Evolutionary conservation across 2,888 invertebrate genomes (phyloP), one percentile per base, ranked within the genome.

Genomic region (Seladonia tumulorum): DNA sequence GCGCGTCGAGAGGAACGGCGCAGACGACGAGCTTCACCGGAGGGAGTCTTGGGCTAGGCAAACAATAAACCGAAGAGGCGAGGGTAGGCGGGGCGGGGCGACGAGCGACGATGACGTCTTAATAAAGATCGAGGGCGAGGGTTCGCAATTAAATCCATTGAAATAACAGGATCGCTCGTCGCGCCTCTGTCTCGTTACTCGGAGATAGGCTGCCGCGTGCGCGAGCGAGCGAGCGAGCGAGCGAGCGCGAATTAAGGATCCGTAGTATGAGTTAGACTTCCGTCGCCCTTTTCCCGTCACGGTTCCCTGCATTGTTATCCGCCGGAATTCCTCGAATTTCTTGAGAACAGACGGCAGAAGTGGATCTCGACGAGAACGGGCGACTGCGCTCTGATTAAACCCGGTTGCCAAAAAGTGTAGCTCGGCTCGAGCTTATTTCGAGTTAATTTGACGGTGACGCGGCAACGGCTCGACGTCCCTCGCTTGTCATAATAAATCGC

Each of bases 381-480:
- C 90, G 89, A 91, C 90, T 90, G 90, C 71, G 83, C 85, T 88
- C 85, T 88, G 88, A 91, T 91, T 91, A 90, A 91, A 90, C 90
- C 85, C 10, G 53, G 87, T 91, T 88, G 89, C 82, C 85, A 81
- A 87, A 88, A 87, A 87, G 78, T 83, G 75, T 72, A 68, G 68
- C 53, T 29, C 60, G 68, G 76, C 68, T 47, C 16, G 42, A 12
- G 80, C 78, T 83, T 39, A 79, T 73, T 85, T 85, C 76, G 53
- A 16, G 42, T 81, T 86, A 66, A 83, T 78, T 83, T 53, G 78
- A 79, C 82, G 14, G 5, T 4, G 29, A 18, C 47, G 53, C 2
- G 53, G 74, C 66, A 57, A 68, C 66, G 22, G 60, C 53, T 39
- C 63, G 60, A 75, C 60, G 14, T 29, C 75, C 75, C 14, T 1